phyloP scores from a whole-genome alignment of 2,797 vertebrate genomes.

The Thaleichthys pacificus region DNA sequence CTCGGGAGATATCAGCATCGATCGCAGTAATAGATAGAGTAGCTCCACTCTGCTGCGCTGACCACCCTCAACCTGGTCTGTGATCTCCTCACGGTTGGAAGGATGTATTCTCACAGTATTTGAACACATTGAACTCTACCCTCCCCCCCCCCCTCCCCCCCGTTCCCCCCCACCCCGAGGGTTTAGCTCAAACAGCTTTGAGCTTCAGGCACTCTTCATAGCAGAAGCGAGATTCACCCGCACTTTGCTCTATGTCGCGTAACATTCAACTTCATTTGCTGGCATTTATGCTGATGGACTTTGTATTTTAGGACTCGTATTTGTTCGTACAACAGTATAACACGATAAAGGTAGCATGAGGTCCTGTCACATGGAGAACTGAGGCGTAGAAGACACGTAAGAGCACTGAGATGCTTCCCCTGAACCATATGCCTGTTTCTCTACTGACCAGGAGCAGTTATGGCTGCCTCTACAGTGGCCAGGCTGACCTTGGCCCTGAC shows the following conservation, averaged over 20 bases:
- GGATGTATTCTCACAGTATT: slow-evolving; percentile 7
- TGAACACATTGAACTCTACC: neutral
- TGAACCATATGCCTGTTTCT: neutral
- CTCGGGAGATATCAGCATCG: too few species aligned
- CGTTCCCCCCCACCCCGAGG: neutral
- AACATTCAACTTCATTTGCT: slow-evolving; percentile 1
- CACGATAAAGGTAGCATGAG: neutral
- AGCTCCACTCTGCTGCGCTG: neutral
- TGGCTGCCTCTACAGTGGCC: slow-evolving; percentile 1
- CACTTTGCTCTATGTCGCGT: neutral
- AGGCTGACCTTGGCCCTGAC: neutral
- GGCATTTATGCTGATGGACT: neutral
- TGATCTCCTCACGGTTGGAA: neutral
- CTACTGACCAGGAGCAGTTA: slow-evolving; percentile 15
- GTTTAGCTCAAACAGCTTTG: neutral
- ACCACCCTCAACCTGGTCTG: neutral
- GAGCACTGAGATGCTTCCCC: slow-evolving; percentile 2
- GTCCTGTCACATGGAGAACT: neutral
- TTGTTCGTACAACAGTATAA: neutral
- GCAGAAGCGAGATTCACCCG: neutral
- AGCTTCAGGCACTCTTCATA: neutral
- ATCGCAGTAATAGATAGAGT: neutral
- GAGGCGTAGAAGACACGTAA: too few species aligned
- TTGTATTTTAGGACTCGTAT: neutral
- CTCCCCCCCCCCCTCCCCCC: neutral